Evolutionary conservation across 2,797 vertebrate species (phyloP).

Genomic region (Acanthurus lineatus): DNA sequence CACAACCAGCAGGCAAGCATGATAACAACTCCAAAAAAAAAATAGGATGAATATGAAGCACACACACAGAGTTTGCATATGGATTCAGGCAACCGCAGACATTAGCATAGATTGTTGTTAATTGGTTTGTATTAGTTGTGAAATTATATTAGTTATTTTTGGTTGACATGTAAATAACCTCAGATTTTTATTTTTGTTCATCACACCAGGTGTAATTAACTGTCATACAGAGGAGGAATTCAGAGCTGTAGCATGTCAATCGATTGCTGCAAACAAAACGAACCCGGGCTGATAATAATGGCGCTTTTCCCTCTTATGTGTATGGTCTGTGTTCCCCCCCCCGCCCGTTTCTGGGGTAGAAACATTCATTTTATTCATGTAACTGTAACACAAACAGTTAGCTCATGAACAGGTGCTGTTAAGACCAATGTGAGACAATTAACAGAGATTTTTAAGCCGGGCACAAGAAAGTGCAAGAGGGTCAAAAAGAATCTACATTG

Average conservation of each 20-base stretch:
- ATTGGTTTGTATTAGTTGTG: not conserved
- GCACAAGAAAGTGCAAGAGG: not conserved
- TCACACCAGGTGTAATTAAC: not conserved
- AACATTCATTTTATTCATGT: not conserved
- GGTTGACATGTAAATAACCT: not conserved
- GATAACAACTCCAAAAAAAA: not conserved
- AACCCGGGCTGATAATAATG: not conserved
- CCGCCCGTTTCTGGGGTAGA: not conserved
- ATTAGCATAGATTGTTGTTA: not conserved
- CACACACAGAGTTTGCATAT: not conserved
- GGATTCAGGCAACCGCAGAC: not conserved
- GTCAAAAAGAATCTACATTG: no score
- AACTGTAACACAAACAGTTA: not conserved
- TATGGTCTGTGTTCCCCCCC: accelerated
- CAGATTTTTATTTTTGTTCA: not conserved
- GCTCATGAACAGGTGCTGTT: no score
- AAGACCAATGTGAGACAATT: not conserved
- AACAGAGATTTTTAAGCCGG: not conserved
- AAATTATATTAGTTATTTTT: no score
- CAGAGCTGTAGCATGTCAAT: not conserved
- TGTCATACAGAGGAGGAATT: not conserved
- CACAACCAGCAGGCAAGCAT: not conserved
- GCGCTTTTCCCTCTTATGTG: not conserved
- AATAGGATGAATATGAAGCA: not conserved
- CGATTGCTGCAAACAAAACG: not conserved